phyloP scores from a whole-genome alignment of 2,888 invertebrate species.

The Xestia sexstrigata region DNA sequence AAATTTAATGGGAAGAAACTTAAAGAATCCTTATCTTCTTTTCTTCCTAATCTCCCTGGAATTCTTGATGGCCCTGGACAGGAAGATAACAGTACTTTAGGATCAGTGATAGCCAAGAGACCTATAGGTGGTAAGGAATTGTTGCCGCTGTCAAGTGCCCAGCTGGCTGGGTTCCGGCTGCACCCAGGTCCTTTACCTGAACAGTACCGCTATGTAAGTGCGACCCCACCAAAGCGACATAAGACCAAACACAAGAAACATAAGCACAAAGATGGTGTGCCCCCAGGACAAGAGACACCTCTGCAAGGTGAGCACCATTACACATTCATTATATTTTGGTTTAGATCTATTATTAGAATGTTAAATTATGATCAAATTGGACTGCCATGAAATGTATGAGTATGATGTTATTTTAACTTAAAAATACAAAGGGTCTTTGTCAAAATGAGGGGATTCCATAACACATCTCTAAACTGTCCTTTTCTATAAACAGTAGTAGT shows the following conservation, averaged over 20 bases:
- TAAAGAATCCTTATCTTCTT: conserved; percentile 98
- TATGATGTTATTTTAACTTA: neutral
- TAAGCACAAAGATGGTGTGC: conserved; percentile 96
- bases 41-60: conserved; percentile 98
- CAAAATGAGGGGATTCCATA: neutral
- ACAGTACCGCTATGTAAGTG: conserved; percentile 98
- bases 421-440: neutral
- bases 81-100: conserved; percentile 95
- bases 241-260: conserved; percentile 99
- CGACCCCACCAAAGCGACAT: conserved; percentile 97
- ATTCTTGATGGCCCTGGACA: conserved; percentile 98
- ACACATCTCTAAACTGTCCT: no score
- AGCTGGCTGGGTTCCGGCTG: conserved; percentile 97
- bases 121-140: conserved; percentile 97
- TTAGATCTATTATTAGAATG: neutral
- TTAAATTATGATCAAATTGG: neutral
- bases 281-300: conserved; percentile 94
- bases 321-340: neutral
- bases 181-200: conserved; percentile 99
- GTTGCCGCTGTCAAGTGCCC: conserved; percentile 95
- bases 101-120: conserved; percentile 98
- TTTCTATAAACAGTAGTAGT: no score
- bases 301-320: conserved; percentile 90
- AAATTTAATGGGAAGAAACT: conserved; percentile 99
- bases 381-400: neutral